Conservation (phyloP, 2,888 invertebrate species). For the Lottia scabra region DNA sequence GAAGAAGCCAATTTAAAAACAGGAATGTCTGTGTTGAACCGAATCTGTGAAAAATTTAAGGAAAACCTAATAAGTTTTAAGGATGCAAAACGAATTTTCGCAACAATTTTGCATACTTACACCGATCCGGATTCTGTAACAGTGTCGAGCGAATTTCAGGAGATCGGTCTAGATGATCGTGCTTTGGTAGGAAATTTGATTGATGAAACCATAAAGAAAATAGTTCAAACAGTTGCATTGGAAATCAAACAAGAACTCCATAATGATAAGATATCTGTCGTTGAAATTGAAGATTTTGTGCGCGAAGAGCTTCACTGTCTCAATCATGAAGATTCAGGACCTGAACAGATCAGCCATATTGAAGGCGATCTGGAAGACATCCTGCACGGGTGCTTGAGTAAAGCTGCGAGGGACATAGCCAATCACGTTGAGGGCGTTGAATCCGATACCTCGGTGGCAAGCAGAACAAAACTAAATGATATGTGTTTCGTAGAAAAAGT, state of each 20-base stretch:
- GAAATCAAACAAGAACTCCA: background rate
- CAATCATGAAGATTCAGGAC: background rate
- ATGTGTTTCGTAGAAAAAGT: background rate
- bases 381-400: background rate
- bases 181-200: slow-evolving; percentile 5
- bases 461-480: background rate
- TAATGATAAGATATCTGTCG: background rate
- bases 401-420: background rate
- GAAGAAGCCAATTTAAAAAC: background rate
- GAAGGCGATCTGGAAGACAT: background rate
- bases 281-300: background rate
- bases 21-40: slow-evolving; percentile 19
- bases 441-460: background rate
- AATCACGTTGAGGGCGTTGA: background rate
- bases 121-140: background rate
- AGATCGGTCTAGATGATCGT: background rate
- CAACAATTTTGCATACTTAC: slow-evolving; percentile 37
- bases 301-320: background rate
- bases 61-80: slow-evolving; percentile 28
- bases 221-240: background rate
- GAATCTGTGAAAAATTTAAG: slow-evolving; percentile 28
- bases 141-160: background rate
- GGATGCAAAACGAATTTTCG: slow-evolving; percentile 39
- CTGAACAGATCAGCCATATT: background rate
- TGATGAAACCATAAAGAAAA: slow-evolving; percentile 7